Evolutionary conservation across 2,888 invertebrate species (phyloP).

Genomic region (Lymantria dispar): DNA sequence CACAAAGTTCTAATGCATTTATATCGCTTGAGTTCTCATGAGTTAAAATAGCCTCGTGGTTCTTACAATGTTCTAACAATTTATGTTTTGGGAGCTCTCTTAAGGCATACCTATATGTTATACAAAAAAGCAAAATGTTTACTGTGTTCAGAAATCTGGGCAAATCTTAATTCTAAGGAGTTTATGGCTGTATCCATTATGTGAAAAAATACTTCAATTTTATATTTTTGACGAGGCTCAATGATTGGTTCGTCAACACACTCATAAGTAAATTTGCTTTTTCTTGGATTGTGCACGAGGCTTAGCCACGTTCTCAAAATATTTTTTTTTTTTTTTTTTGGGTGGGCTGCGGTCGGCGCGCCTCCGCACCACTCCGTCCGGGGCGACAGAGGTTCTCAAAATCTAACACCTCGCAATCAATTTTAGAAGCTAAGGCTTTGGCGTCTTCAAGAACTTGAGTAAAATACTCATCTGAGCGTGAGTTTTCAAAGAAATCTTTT

Average conservation of each 20-base stretch:
- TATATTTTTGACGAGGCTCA: slow-evolving; percentile 6
- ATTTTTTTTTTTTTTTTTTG: too few relatives aligned
- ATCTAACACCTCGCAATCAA: slow-evolving; percentile 5
- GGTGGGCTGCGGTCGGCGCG: too few relatives aligned
- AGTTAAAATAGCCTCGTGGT: slow-evolving; percentile 1
- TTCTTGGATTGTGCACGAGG: slow-evolving; percentile 3
- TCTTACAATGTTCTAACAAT: too few relatives aligned
- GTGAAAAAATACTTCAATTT: slow-evolving; percentile 10
- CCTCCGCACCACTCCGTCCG: too few relatives aligned
- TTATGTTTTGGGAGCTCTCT: not conserved
- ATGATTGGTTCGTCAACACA: slow-evolving; percentile 8
- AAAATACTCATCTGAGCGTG: slow-evolving; percentile 4
- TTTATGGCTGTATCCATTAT: slow-evolving; percentile 3
- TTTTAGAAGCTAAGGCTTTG: not conserved
- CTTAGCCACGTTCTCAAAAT: not conserved
- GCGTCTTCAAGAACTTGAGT: slow-evolving; percentile 1
- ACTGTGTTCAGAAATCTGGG: not conserved
- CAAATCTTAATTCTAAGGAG: not conserved
- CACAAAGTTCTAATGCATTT: slow-evolving; percentile 7
- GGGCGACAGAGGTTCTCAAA: too few relatives aligned
- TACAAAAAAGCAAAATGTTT: not conserved
- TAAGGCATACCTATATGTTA: too few relatives aligned
- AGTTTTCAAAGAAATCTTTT: slow-evolving; percentile 11
- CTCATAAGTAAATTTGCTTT: slow-evolving; percentile 2
- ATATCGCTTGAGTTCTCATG: slow-evolving; percentile 3